Evolutionary conservation across 2,113 vertebrate species (phyloP), one percentile per base, ranked within the genome.

Genomic region (Motacilla alba): DNA sequence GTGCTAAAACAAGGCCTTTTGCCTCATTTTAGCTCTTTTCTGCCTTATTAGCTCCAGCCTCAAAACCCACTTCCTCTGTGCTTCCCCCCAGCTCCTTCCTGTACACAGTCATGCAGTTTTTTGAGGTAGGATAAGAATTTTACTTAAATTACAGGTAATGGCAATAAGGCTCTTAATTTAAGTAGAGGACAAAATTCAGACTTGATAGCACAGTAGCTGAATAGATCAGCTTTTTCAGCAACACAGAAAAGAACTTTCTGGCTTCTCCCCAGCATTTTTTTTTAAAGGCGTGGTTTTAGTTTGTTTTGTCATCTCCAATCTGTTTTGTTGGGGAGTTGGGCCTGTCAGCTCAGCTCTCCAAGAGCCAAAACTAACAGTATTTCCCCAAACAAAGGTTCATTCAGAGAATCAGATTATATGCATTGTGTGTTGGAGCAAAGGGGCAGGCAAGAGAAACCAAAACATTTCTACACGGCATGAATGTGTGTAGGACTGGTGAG

Each of bases 361-460:
- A 74, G 91, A 97, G 97, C 97, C 98, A 98, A 98, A 97, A 97
- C 97, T 95, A 97, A 98, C 97, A 98, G 89, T 93, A 95, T 95
- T 90, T 75, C 63, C 84, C 75, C 76, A 49, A 97, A 98, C 98
- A 98, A 97, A 97, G 93, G 95, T 93, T 97, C 97, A 96, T 87
- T 98, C 95, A 98, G 92, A 93, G 91, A 93, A 95, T 96, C 84
- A 92, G 89, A 95, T 92, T 62, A 77, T 82, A 76, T 39, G 31
- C 70, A 94, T 93, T 97, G 94, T 95, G 87, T 74, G 43, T 24
- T 9, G 55, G 31, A 81, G 87, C 77, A 92, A 86, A 87, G 78
- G 70, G 31, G 72, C 93, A 74, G 53, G 39, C 28, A 70, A 82
- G 75, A 62, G 69, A 53, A 88, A 96, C 39, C 89, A 94, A 94